Base-by-base conservation (phyloP, 2,888 invertebrate genomes). In the Slavum lentiscoides region DNA sequence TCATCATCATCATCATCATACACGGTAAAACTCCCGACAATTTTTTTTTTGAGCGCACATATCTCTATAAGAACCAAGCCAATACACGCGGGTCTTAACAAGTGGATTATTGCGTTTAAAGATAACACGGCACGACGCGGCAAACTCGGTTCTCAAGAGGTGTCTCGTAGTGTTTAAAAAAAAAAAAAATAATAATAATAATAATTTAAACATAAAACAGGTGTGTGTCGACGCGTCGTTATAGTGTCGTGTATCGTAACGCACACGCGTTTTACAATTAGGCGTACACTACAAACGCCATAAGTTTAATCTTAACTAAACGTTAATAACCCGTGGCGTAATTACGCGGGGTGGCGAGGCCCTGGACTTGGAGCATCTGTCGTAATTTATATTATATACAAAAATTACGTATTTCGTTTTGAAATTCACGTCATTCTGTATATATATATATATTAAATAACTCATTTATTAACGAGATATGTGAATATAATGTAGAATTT, bases 201-300 rank as follows among this genome's bases (percentile, higher is more conserved):
- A 49, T 75, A 58, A 66, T 58, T 74, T 61, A 61, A 73, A 61
- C 23, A 55, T 21, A 49, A 64, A 80, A 80, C 80, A 80, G 72
- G 62, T 77, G 77, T 59, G 13, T 59, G 70, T 49, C 39, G 80
- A 80, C 80, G 70, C 58, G 55, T 23, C 64, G 69, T 30, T 1
- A 30, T 30, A 30, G 30, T 30, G 30, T 30, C 30, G 55, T 77
- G 39, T 62, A 77, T 53, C 23, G 55, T 55, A 39, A 49, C 53
- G 11, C 61, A 62, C 61, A 70, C 37, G 21, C 39, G 69, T 70
- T 62, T 68, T 76, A 68, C 43, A 68, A 58, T 67, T 67, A 75
- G 17, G 49, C n/a, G 30, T 53, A 30, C 30, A 30, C 30, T 30
- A 30, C 30, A 30, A 30, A 30, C 30, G 4, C 30, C 4, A 30